Percentiles rank a stretch among this genome's conserved stretches.
These are phyloP conservation scores for Butorides virescens DNA, from an alignment of 2,113 vertebrate species.

Conservation along the genomic window DNA sequence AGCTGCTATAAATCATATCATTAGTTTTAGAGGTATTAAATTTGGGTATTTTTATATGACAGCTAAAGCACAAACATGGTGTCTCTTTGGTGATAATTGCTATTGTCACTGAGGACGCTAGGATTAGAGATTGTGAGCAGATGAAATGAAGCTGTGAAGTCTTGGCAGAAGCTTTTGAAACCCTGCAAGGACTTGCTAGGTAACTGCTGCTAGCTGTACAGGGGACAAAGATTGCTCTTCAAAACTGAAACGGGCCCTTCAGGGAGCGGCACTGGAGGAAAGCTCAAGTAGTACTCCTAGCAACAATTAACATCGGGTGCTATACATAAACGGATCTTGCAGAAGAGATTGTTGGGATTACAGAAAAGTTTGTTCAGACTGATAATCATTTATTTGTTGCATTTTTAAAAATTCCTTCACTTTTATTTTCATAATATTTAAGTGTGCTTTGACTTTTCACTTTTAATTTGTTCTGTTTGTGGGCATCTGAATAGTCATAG, in stretches of 20 bases:
- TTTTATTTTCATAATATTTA: neutral
- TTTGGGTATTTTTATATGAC: neutral
- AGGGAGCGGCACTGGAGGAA: neutral
- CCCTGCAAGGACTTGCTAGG: neutral
- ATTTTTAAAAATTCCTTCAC: neutral
- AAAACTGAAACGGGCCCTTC: neutral
- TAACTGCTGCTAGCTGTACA: neutral
- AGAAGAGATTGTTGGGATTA: neutral
- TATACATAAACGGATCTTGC: neutral
- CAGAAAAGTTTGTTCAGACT: neutral
- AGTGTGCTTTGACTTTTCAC: neutral
- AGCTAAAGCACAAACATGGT: neutral
- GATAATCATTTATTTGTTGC: neutral
- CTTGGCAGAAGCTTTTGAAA: neutral
- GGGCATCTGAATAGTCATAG: neutral
- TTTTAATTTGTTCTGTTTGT: neutral
- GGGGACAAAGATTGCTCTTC: neutral
- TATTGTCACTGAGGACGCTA: neutral
- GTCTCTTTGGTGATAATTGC: neutral
- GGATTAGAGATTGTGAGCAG: neutral
- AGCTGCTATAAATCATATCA: neutral
- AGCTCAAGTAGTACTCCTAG: neutral
- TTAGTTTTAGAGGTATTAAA: neutral
- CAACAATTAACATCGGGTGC: neutral
- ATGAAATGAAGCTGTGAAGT: neutral